Conservation (phyloP, 2,797 vertebrate species). For the Pseudochromis fuscus region DNA sequence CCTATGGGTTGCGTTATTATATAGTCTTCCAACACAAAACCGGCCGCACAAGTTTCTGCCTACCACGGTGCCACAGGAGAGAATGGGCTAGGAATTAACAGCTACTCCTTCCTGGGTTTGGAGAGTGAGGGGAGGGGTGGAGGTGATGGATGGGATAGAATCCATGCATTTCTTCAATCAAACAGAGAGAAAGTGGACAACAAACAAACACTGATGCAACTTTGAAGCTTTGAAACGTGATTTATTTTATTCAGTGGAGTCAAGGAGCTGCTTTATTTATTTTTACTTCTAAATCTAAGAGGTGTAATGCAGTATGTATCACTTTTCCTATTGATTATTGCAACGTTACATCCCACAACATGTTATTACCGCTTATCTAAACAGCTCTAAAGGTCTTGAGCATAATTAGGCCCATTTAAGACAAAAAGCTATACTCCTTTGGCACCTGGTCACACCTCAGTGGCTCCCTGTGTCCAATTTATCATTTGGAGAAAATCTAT, state of each 20-base stretch:
- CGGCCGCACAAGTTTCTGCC: constrained; percentile 60
- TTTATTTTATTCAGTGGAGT: constrained; percentile 5
- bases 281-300: too few relatives aligned
- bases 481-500: constrained; percentile 83
- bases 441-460: constrained; percentile 77
- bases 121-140: constrained; percentile 70
- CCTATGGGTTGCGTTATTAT: neutral
- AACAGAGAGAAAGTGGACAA: constrained; percentile 62
- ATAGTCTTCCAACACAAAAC: constrained; percentile 31
- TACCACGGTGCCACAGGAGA: constrained; percentile 65
- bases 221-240: constrained; percentile 41
- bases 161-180: constrained; percentile 71
- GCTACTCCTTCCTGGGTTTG: constrained; percentile 61
- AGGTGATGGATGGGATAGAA: constrained; percentile 74
- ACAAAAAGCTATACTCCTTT: constrained; percentile 65
- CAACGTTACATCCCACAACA: constrained; percentile 31
- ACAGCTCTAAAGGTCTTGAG: constrained; percentile 64
- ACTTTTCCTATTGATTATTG: constrained; percentile 39
- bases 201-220: constrained; percentile 58
- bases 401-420: constrained; percentile 77
- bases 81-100: constrained; percentile 70
- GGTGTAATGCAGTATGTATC: constrained; percentile 6
- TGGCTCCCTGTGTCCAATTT: constrained; percentile 77
- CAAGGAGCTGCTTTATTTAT: constrained; percentile 4
- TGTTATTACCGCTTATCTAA: constrained; percentile 51